Evolutionary conservation across 2,113 vertebrate species (phyloP).

Genomic region (Zootoca vivipara): DNA sequence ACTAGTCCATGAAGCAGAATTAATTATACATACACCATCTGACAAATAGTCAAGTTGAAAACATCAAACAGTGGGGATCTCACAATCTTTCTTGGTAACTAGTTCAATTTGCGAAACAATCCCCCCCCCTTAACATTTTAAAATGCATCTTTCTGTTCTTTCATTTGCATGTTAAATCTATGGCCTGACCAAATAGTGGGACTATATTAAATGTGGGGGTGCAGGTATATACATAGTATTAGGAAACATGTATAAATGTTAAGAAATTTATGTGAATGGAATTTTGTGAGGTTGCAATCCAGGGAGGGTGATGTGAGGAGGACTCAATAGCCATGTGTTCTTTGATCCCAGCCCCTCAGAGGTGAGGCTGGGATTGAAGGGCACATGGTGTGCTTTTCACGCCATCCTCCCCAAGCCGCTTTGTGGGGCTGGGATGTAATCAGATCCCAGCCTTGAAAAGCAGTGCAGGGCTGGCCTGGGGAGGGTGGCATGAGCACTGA

Average conservation of each 20-base stretch:
- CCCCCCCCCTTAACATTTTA: not conserved
- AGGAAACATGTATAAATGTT: not conserved
- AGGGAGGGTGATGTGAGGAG: not conserved
- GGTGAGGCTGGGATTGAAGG: too few relatives aligned
- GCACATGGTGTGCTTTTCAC: too few relatives aligned
- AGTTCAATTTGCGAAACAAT: not conserved
- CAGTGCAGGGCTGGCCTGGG: too few relatives aligned
- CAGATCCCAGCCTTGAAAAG: too few relatives aligned
- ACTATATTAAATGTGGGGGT: not conserved
- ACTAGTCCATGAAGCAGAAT: conserved; percentile 1
- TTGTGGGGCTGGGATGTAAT: too few relatives aligned
- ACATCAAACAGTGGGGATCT: not conserved
- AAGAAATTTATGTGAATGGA: not conserved
- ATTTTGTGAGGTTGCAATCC: not conserved
- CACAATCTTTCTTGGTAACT: not conserved
- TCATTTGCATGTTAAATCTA: too few relatives aligned
- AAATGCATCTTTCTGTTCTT: not conserved
- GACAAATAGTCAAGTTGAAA: conserved; percentile 20
- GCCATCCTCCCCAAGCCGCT: too few relatives aligned
- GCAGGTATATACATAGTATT: not conserved
- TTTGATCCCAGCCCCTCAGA: too few relatives aligned
- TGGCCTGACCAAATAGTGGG: not conserved
- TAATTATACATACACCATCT: conserved; percentile 20
- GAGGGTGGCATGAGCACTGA: too few relatives aligned
- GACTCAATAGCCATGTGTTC: too few relatives aligned